These are phyloP conservation scores for Drosophila arawakana DNA, from an alignment of 1,140 invertebrate species.

Conservation along the genomic window DNA sequence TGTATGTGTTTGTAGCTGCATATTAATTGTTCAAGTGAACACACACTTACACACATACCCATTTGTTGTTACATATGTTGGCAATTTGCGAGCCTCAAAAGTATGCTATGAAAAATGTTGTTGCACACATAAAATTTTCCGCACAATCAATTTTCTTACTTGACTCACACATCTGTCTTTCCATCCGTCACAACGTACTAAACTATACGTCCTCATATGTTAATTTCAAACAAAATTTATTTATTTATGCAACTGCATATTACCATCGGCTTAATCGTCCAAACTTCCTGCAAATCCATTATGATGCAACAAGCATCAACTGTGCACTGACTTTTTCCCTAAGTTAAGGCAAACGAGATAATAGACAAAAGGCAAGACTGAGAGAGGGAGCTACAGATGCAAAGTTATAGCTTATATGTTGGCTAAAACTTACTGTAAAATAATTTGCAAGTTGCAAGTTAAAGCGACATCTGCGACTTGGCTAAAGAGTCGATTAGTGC, in stretches of 20 bases:
- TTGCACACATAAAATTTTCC: slow-evolving; percentile 70
- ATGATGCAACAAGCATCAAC: slow-evolving; percentile 18
- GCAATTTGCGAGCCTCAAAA: slow-evolving; percentile 78
- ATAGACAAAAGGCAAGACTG: slow-evolving; percentile 10
- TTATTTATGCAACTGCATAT: slow-evolving; percentile 58
- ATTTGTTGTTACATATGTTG: slow-evolving; percentile 59
- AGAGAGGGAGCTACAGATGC: not conserved
- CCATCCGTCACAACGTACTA: slow-evolving; percentile 6
- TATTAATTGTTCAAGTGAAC: slow-evolving; percentile 54
- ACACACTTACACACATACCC: slow-evolving; percentile 23
- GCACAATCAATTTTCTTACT: slow-evolving; percentile 73
- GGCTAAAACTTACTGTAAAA: slow-evolving; percentile 6
- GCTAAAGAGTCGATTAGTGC: slow-evolving; percentile 66
- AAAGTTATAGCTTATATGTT: slow-evolving; percentile 15
- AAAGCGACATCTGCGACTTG: slow-evolving; percentile 45
- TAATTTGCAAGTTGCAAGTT: slow-evolving; percentile 48
- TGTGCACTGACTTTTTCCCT: slow-evolving; percentile 29
- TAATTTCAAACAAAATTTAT: slow-evolving; percentile 64
- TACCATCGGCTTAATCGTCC: slow-evolving; percentile 55
- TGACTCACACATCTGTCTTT: slow-evolving; percentile 4
- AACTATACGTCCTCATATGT: slow-evolving; percentile 42
- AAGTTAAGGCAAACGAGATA: not conserved
- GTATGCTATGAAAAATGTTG: slow-evolving; percentile 74
- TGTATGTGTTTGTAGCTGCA: slow-evolving; percentile 44
- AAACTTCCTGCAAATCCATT: slow-evolving; percentile 55